phyloP scores from a whole-genome alignment of 2,888 invertebrate genomes.

The Esperia sulphurella region DNA sequence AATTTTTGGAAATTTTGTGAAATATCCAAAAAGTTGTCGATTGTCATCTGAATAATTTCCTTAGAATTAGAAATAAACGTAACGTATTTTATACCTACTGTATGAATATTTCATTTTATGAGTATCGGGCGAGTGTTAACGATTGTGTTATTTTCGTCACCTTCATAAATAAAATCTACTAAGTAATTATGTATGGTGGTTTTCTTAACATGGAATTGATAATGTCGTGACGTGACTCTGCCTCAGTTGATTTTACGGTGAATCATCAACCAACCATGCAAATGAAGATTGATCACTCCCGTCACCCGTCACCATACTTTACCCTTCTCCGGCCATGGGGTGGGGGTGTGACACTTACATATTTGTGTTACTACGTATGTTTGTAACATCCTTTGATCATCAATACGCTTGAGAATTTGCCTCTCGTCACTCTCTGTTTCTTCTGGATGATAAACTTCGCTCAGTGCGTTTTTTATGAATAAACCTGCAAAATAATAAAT shows the following conservation, averaged over 20 bases:
- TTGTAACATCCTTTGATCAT: background rate
- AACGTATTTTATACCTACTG: too few relatives aligned
- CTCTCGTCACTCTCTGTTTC: too few relatives aligned
- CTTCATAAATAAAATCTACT: too few relatives aligned
- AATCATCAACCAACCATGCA: background rate
- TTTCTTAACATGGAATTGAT: background rate
- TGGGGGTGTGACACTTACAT: constrained; percentile 34
- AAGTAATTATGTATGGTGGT: background rate
- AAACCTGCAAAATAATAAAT: too few relatives aligned
- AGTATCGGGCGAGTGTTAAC: too few relatives aligned
- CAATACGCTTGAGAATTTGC: background rate
- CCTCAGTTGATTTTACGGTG: background rate
- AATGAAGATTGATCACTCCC: constrained; percentile 1
- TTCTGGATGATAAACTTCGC: too few relatives aligned
- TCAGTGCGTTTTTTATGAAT: too few relatives aligned
- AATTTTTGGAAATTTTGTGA: background rate
- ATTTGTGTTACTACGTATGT: background rate
- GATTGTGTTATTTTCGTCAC: too few relatives aligned
- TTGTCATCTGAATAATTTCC: background rate
- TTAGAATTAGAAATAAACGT: too few relatives aligned
- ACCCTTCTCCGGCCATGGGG: constrained; percentile 13
- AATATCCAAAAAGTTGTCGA: too few relatives aligned
- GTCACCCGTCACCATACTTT: constrained; percentile 16
- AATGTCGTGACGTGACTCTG: background rate
- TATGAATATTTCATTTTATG: too few relatives aligned